Evolutionary conservation across 2,888 invertebrate species (phyloP).

Genomic region (Anarsia innoxiella): DNA sequence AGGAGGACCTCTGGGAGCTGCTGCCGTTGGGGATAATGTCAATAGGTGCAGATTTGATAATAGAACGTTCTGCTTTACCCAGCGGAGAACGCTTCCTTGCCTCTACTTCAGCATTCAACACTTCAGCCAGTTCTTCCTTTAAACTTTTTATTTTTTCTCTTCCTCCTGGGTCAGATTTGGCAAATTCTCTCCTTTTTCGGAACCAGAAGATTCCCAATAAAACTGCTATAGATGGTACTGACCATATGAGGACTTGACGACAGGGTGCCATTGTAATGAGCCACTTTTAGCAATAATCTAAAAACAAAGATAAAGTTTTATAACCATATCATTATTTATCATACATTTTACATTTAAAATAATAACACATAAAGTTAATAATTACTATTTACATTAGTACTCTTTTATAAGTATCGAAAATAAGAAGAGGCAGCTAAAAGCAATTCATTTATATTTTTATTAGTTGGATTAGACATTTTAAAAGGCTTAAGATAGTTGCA

Average conservation of each 20-base stretch:
- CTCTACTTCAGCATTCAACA: constrained; percentile 54
- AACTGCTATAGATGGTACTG: constrained; percentile 85
- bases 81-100: constrained; percentile 59
- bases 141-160: constrained; percentile 67
- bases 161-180: constrained; percentile 85
- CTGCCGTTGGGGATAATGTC: constrained; percentile 76
- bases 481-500: too few relatives aligned
- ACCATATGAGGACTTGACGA: constrained; percentile 85
- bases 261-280: constrained; percentile 84
- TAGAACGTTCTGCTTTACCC: constrained; percentile 51
- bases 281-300: constrained; percentile 79
- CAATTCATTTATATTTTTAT: too few relatives aligned
- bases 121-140: constrained; percentile 67
- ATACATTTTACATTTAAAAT: neutral
- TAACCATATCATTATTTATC: too few relatives aligned
- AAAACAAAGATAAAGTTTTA: constrained; percentile 44
- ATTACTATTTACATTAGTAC: too few relatives aligned
- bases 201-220: constrained; percentile 88
- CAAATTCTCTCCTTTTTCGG: constrained; percentile 84
- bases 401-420: too few relatives aligned
- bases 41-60: constrained; percentile 80
- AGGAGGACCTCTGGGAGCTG: constrained; percentile 70
- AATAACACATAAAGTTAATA: too few relatives aligned
- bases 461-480: too few relatives aligned
- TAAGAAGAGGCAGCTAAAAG: too few relatives aligned